Conservation (phyloP, 2,797 vertebrate genomes). For the Catharus ustulatus region DNA sequence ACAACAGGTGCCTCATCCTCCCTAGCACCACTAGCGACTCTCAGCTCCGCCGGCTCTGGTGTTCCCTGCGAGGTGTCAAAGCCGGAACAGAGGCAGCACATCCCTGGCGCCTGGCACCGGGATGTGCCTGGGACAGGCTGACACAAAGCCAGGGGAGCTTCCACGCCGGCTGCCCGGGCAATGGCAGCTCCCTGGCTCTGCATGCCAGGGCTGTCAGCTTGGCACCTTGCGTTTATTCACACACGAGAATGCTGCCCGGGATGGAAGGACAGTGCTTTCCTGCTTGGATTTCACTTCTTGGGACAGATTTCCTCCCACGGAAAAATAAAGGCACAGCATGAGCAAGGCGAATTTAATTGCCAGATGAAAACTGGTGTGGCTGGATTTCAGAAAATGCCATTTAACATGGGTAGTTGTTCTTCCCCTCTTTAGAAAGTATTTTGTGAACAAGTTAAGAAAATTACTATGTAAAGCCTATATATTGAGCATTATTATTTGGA, state of each 20-base stretch:
- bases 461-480: background rate
- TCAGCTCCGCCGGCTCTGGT: background rate
- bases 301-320: background rate
- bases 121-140: background rate
- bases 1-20: constrained; percentile 15
- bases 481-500: background rate
- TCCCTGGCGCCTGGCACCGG: background rate
- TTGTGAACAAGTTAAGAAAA: background rate
- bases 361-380: background rate
- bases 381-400: background rate
- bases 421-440: background rate
- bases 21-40: background rate
- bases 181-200: background rate
- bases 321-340: background rate
- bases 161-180: background rate
- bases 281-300: background rate
- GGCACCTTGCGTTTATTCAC: background rate
- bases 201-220: constrained; percentile 15
- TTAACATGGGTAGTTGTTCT: background rate
- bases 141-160: background rate
- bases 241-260: background rate
- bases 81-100: background rate
- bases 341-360: background rate
- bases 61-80: background rate
- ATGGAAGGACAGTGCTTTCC: background rate